Base-by-base conservation (phyloP, 2,797 vertebrate genomes). In the Characodon lateralis region DNA sequence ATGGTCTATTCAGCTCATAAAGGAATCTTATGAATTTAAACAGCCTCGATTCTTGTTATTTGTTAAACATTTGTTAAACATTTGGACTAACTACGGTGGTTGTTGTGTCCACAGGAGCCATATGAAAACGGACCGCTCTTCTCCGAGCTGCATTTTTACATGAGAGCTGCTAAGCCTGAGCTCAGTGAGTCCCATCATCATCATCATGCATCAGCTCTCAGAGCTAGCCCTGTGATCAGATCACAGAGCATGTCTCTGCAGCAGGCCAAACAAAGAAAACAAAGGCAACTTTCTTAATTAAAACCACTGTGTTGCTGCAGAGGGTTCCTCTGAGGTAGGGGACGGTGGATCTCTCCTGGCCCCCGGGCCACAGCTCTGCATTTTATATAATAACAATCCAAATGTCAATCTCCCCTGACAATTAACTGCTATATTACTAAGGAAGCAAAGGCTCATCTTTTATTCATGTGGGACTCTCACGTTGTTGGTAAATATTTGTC, bases 81-180 rank as follows among this genome's bases (percentile, higher is more conserved):
- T 2, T 14, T 55, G 10, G 71, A 39, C 35, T 70, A 8, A 43
- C 43, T 63, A 4, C 1, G 18, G 31, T 77, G 3, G 7, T 35
- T 84, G 41, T 76, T 85, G 58, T 69, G 72, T 71, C 83, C 55
- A 73, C 91, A 99, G 98, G 98, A 99, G 87, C 98, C 98, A 71
- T 97, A 95, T 91, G 96, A 98, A 51, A 99, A 98, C 43, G 98
- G 98, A 88, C 98, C 98, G 59, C 96, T 99, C 73, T 99, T 99
- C 93, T 98, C 96, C 61, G 98, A 99, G 93, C 95, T 98, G 97
- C 97, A 93, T 98, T 99, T 91, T 20, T 99, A 99, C 95, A 98
- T 97, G 96, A 91, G 97, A 95, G 97, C 98, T 85, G 98, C 98
- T 78, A 99, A 98, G 85, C 96, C 98, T 75, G 96, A 98, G 75